These are phyloP conservation scores for Prorops nasuta DNA, from an alignment of 1,140 invertebrate genomes.

Conservation along the genomic window DNA sequence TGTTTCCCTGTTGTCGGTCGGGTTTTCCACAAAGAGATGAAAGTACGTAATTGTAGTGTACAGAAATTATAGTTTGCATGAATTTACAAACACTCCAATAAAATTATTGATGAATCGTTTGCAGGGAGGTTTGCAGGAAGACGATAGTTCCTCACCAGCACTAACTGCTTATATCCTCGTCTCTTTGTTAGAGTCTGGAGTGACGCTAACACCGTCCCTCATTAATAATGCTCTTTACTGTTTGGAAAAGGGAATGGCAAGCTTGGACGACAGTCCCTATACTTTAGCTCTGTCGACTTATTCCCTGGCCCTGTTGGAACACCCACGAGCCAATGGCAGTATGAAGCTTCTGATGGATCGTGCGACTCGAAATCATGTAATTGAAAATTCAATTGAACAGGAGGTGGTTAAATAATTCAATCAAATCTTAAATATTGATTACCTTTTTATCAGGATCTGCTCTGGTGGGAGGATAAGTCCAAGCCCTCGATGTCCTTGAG, in stretches of 20 bases:
- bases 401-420: no score
- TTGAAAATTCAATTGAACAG: no score
- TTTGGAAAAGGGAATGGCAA: slow-evolving; percentile 48
- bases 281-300: slow-evolving; percentile 62
- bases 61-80: slow-evolving; percentile 27
- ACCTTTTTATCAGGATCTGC: slow-evolving; percentile 29
- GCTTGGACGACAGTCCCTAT: slow-evolving; percentile 50
- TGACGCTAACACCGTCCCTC: slow-evolving; percentile 44
- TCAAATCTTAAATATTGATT: no score
- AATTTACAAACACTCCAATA: slow-evolving; percentile 9
- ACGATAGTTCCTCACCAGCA: slow-evolving; percentile 60
- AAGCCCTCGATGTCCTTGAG: slow-evolving; percentile 50
- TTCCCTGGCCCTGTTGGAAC: slow-evolving; percentile 61
- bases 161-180: slow-evolving; percentile 70
- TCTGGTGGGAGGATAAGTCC: slow-evolving; percentile 54
- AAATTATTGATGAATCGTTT: slow-evolving; percentile 18
- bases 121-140: slow-evolving; percentile 65
- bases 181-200: slow-evolving; percentile 63
- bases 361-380: slow-evolving; percentile 42
- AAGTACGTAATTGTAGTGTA: slow-evolving; percentile 51
- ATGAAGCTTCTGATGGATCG: slow-evolving; percentile 34
- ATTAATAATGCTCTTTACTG: slow-evolving; percentile 61
- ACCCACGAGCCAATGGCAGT: slow-evolving; percentile 40
- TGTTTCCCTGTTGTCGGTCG: slow-evolving; percentile 76
- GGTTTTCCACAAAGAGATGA: slow-evolving; percentile 74